phyloP scores from a whole-genome alignment of 2,888 invertebrate species.

The Phymatocera aterrima region DNA sequence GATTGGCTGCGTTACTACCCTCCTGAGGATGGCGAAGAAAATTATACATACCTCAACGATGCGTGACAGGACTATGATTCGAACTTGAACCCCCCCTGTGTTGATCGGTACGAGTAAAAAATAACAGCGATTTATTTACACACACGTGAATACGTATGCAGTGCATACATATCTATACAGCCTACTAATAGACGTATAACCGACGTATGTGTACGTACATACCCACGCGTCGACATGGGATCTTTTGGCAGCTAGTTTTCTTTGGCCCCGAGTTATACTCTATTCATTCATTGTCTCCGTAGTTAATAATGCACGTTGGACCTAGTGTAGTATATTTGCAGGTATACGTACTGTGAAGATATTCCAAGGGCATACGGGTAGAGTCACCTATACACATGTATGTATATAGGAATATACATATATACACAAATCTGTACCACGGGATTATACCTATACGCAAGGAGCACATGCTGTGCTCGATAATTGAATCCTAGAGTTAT shows the following conservation, averaged over 20 bases:
- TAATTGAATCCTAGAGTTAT: conserved; percentile 49
- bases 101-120: conserved; percentile 30
- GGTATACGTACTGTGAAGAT: no score
- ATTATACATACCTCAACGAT: conserved; percentile 15
- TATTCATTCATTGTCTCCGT: conserved; percentile 33
- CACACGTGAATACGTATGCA: background rate
- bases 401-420: background rate
- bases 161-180: background rate
- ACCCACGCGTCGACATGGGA: background rate
- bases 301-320: conserved; percentile 24
- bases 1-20: conserved; percentile 35
- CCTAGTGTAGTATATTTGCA: no score
- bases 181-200: no score
- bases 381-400: no score
- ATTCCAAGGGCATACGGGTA: background rate
- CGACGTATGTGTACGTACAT: background rate
- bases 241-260: conserved; percentile 30
- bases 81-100: conserved; percentile 28
- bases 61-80: conserved; percentile 38
- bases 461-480: conserved; percentile 45
- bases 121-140: background rate
- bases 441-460: conserved; percentile 25
- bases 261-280: conserved; percentile 2
- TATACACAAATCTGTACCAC: conserved; percentile 23
- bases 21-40: conserved; percentile 6